A percentile compares a stretch with the other conserved stretches of the same genome.
phyloP scores from a whole-genome alignment of 2,797 vertebrate species.

The Antrozous pallidus region DNA sequence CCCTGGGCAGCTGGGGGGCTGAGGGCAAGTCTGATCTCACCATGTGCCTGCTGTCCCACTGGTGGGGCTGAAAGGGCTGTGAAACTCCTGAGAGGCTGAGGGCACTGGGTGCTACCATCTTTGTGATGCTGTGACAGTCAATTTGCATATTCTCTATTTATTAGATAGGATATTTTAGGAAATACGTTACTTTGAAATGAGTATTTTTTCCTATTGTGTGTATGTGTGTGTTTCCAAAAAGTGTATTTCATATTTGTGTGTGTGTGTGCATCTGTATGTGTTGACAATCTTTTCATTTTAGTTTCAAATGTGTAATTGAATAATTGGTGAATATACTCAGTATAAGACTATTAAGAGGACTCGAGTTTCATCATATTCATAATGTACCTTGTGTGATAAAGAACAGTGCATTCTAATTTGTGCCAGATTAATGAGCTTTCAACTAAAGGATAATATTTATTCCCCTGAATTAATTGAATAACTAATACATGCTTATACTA shows the following conservation, averaged over 20 bases:
- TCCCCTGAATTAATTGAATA: constrained; percentile 76
- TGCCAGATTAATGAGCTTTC: constrained; percentile 59
- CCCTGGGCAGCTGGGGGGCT: too few relatives aligned
- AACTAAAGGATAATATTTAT: constrained; percentile 73
- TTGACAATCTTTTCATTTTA: neutral
- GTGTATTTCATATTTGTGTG: neutral
- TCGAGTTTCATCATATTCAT: neutral
- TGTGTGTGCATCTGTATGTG: neutral
- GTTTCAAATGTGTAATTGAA: constrained; percentile 9
- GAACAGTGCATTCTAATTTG: neutral
- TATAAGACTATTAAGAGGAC: neutral
- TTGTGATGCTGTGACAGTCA: too few relatives aligned
- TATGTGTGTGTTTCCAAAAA: neutral
- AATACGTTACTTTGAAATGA: neutral
- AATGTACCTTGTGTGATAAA: constrained; percentile 49
- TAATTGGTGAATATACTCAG: neutral
- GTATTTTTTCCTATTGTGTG: neutral
- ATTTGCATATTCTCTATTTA: too few relatives aligned
- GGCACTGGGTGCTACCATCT: too few relatives aligned
- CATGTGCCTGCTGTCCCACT: too few relatives aligned
- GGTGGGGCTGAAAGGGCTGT: too few relatives aligned
- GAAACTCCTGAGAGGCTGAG: too few relatives aligned
- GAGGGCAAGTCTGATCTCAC: too few relatives aligned
- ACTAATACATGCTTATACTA: too few relatives aligned
- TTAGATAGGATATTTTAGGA: neutral